phyloP scores from a whole-genome alignment of 30 jellyfish, hydroid and myxozoan species.

The Hydractinia symbiolongicarpus region DNA sequence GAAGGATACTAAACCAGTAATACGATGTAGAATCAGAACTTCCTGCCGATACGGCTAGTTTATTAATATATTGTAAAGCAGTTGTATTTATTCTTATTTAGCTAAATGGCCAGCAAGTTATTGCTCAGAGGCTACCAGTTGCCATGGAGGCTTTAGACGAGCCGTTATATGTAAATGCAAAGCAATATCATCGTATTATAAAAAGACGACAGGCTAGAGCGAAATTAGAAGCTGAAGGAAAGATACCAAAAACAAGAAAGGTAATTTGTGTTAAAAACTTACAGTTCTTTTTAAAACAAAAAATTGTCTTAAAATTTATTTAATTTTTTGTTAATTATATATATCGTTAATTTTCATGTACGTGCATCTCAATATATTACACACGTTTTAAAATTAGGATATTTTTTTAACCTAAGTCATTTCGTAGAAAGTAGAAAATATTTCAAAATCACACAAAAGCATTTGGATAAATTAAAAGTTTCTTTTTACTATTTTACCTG shows the following conservation, averaged over 20 bases:
- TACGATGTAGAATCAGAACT: too few relatives aligned
- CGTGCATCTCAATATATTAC: too few relatives aligned
- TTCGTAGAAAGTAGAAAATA: too few relatives aligned
- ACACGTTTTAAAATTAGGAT: too few relatives aligned
- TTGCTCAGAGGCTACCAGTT: slow-evolving; percentile 94
- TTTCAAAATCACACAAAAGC: too few relatives aligned
- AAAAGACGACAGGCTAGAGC: slow-evolving; percentile 96
- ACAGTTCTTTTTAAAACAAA: not conserved
- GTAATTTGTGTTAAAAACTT: not conserved
- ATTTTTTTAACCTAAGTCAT: too few relatives aligned
- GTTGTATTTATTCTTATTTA: not conserved
- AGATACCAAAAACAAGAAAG: slow-evolving; percentile 94
- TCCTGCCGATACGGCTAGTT: too few relatives aligned
- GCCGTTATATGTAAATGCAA: slow-evolving; percentile 95
- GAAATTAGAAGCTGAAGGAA: slow-evolving; percentile 97
- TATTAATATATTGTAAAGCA: not conserved
- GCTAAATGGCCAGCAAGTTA: slow-evolving; percentile 97
- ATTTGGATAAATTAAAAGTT: too few relatives aligned
- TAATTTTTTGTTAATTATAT: not conserved
- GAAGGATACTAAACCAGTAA: too few relatives aligned
- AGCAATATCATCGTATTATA: slow-evolving; percentile 89
- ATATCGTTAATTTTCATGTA: not conserved
- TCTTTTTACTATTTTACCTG: too few relatives aligned
- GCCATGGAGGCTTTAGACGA: slow-evolving; percentile 96
- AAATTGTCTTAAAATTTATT: not conserved